A percentile compares a stretch with the other conserved stretches of the same genome.
Evolutionary conservation across 1,140 invertebrate species (phyloP).

Genomic region (Drosophila willistoni): DNA sequence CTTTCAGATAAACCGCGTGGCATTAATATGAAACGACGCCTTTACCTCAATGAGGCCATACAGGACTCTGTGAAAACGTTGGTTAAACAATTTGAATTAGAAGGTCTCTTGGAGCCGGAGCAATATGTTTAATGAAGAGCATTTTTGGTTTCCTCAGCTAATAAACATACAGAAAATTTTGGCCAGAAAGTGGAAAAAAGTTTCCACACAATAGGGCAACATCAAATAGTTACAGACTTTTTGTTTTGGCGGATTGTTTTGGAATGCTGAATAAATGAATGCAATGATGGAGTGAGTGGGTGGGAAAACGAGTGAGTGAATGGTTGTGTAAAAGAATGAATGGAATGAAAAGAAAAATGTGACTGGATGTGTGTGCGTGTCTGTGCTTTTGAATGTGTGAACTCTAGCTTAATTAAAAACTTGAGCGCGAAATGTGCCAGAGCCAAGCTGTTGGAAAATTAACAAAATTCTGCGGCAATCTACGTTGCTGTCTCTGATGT

Average conservation of each 20-base stretch:
- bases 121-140: constrained; percentile 43
- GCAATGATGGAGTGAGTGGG: constrained; percentile 18
- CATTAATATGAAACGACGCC: constrained; percentile 52
- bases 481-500: constrained; percentile 17
- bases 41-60: constrained; percentile 53
- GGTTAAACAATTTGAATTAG: constrained; percentile 53
- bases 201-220: constrained; percentile 62
- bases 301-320: constrained; percentile 1
- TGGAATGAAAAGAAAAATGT: constrained; percentile 34
- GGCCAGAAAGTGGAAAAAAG: not conserved
- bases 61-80: constrained; percentile 51
- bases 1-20: constrained; percentile 43
- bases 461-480: constrained; percentile 56
- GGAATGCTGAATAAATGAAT: constrained; percentile 58
- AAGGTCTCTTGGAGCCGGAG: constrained; percentile 57
- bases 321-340: constrained; percentile 28
- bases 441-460: constrained; percentile 73
- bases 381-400: constrained; percentile 10
- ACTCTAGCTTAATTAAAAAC: constrained; percentile 72
- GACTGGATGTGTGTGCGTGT: not conserved
- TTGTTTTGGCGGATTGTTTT: constrained; percentile 56
- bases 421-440: constrained; percentile 60
- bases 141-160: constrained; percentile 42
- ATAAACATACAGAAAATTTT: constrained; percentile 68
- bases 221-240: constrained; percentile 75